Base-by-base conservation (phyloP, 2,797 vertebrate genomes). In the Thunnus albacares region DNA sequence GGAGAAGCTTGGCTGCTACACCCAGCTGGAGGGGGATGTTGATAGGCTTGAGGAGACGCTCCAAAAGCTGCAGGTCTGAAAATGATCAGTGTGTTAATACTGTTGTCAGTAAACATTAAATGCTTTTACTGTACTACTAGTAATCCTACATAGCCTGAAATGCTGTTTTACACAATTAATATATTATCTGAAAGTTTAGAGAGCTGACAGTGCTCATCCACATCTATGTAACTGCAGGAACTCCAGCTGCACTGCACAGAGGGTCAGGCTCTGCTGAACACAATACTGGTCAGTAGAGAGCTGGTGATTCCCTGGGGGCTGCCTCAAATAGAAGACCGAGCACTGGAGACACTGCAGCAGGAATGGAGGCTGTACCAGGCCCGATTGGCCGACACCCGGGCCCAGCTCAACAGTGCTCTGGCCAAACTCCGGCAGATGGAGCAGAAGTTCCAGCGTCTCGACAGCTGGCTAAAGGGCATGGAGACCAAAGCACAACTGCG, bases 281-380 rank as follows among this genome's bases (percentile, higher is more conserved):
- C 96, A 1, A 90, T 95, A 22, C 90, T 98, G 79, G 94, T 94
- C 56, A 92, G 94, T 85, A 95, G 98, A 59, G 98, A 99, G 68
- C 94, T 96, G 17, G 96, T 99, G 72, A 93, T 96, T 67, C 95
- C 95, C 0, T 96, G 96, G 83, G 98, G 98, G 0, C 89, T 95
- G 57, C 98, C 98, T 2, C 97, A 98, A 85, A 94, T 95, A 1
- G 98, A 99, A 87, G 98, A 99, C 71, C 90, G 98, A 49, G 92
- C 92, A 0, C 81, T 99, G 77, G 98, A 99, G 90, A 96, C 96
- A 0, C 83, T 96, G 30, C 95, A 95, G 79, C 97, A 97, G 80
- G 97, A 99, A 63, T 99, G 98, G 98, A 96, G 96, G 84, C 84
- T 94, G 65, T 98, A 98, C 91, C 98, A 98, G 90, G 96, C 95